phyloP scores from a whole-genome alignment of 2,113 vertebrate species.

The Periophthalmodon schlosseri region DNA sequence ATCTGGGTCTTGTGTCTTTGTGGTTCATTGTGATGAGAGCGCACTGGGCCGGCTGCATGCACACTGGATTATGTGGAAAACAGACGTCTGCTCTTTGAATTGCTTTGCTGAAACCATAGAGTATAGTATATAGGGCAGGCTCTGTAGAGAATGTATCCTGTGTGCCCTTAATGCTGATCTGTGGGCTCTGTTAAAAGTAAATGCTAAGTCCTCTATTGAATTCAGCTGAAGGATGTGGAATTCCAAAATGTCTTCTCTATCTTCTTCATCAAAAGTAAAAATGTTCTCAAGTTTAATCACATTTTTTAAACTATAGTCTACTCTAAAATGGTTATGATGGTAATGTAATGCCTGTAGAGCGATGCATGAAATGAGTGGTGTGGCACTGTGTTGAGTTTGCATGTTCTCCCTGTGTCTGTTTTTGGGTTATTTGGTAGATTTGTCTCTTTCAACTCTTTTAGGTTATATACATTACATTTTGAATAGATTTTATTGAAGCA shows the following conservation, averaged over 20 bases:
- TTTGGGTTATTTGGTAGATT: background rate
- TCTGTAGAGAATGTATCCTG: background rate
- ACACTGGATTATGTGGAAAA: constrained; percentile 34
- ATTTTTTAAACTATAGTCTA: background rate
- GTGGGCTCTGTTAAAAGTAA: background rate
- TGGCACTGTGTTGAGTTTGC: background rate
- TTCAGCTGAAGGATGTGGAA: background rate
- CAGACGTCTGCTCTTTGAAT: constrained; percentile 20
- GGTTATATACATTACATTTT: background rate
- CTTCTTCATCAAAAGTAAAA: too few species aligned
- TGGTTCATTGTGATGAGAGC: constrained; percentile 33
- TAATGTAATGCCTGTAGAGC: background rate
- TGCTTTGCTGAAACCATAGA: constrained; percentile 2
- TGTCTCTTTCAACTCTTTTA: background rate
- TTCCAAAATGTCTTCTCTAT: background rate
- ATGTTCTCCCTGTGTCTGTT: too few species aligned
- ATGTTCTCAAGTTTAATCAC: background rate
- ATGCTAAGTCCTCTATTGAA: background rate
- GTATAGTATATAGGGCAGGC: background rate
- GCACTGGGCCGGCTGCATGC: constrained; percentile 46
- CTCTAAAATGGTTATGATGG: background rate
- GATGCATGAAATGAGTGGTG: background rate
- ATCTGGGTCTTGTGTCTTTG: constrained; percentile 49
- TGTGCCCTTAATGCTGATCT: background rate
- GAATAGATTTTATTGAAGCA: background rate